Conservation (phyloP, 2,888 invertebrate species). For the Cephus runcator region DNA sequence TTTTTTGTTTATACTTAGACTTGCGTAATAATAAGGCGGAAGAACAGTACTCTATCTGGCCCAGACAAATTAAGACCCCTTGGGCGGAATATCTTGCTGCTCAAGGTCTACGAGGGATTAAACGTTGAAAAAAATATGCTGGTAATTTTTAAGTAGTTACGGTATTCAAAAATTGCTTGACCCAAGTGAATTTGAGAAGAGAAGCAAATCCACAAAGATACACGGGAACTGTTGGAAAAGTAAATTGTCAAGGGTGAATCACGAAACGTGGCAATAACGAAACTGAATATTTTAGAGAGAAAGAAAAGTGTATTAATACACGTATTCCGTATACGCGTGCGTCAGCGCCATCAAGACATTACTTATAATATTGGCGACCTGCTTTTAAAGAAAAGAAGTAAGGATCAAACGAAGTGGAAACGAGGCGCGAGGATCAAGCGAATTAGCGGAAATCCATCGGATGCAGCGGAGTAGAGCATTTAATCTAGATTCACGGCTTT, state of each 20-base stretch:
- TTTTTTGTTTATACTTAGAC: not conserved
- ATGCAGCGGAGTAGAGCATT: not conserved
- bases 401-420: not conserved
- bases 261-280: not conserved
- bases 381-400: not conserved
- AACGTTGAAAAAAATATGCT: not conserved
- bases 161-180: not conserved
- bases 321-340: not conserved
- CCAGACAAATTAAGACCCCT: not conserved
- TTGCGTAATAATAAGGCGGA: not conserved
- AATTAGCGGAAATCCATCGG: not conserved
- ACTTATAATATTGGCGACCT: not conserved
- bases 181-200: not conserved
- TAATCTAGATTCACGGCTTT: not conserved
- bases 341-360: not conserved
- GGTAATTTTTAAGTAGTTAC: not conserved
- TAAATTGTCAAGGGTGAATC: not conserved
- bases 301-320: not conserved
- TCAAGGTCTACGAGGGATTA: not conserved
- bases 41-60: not conserved
- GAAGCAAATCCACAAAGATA: not conserved
- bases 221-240: not conserved
- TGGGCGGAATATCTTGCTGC: not conserved
- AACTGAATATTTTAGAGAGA: not conserved
- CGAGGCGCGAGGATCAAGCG: not conserved